Evolutionary conservation across 2,797 vertebrate genomes (phyloP), one percentile per base, ranked within the genome.

Genomic region (Enteromius paludinosus): DNA sequence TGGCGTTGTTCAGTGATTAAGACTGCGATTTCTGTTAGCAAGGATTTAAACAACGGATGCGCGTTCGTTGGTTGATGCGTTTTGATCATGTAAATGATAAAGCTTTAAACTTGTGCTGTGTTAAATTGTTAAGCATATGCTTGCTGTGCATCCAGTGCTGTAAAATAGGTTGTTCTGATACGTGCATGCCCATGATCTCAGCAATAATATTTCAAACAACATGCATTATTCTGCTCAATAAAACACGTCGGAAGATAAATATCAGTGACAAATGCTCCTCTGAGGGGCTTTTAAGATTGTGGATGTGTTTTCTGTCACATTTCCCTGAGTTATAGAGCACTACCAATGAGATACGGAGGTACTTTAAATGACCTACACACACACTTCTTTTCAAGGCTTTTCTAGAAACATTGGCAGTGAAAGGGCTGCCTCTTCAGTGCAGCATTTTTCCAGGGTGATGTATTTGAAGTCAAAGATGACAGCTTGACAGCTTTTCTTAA

Each of bases 281-380:
- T 47, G 52, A 73, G n/a, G 43, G 45, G 79, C 79, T 81, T 81
- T 81, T 81, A 84, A 80, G 84, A 83, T 83, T 78, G 86, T 74
- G 33, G 66, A 81, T 79, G 79, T 52, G 70, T 64, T 73, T 64
- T 49, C 70, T 78, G 78, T 83, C 86, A 85, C 84, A 78, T 85
- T 87, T 59, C 30, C 65, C 28, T 76, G 83, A 78, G 71, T 81
- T 85, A 85, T 79, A 73, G 70, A 52, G 64, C 81, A 73, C 81
- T 85, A 83, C 79, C 76, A 59, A 54, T 74, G 81, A 85, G 73
- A 82, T 85, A 83, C 82, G 41, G 80, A 85, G 77, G 71, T 59
- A 77, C 83, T 80, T 87, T 47, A 82, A 81, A 85, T 76, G 76
- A 87, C 73, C 75, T 75, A 78, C 69, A 81, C 49, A 66, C 62